These are phyloP conservation scores for Xiphophorus couchianus DNA, from an alignment of 2,113 vertebrate species.

Conservation along the genomic window DNA sequence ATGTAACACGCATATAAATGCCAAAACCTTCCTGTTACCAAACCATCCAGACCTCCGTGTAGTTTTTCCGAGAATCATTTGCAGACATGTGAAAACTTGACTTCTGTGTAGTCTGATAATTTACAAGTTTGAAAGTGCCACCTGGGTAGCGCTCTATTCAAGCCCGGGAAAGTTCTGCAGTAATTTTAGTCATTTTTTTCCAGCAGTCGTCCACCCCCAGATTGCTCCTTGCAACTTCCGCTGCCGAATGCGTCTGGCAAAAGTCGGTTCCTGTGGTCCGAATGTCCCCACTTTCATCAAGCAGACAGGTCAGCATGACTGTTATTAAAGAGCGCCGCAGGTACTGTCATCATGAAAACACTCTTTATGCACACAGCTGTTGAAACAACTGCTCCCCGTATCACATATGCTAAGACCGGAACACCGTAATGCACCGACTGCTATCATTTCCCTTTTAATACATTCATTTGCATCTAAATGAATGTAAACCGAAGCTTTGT, in stretches of 20 bases:
- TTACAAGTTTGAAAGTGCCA: background rate
- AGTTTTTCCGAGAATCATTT: background rate
- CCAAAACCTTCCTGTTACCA: background rate
- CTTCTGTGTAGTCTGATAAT: background rate
- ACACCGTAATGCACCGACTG: slow-evolving; percentile 7
- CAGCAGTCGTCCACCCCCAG: background rate
- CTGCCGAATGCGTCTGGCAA: background rate
- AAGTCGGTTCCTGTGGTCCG: slow-evolving; percentile 12
- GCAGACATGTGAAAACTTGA: background rate
- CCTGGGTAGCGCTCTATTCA: background rate
- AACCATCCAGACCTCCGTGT: background rate
- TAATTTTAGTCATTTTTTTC: slow-evolving; percentile 7
- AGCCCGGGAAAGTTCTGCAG: background rate
- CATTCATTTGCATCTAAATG: slow-evolving; percentile 46
- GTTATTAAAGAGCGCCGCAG: slow-evolving; percentile 22
- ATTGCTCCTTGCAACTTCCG: slow-evolving; percentile 2
- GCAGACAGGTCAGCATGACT: slow-evolving; percentile 12
- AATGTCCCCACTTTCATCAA: slow-evolving; percentile 21
- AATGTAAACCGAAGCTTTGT: slow-evolving; percentile 34
- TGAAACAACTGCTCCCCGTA: slow-evolving; percentile 6
- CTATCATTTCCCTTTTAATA: slow-evolving; percentile 39
- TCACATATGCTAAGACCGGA: background rate
- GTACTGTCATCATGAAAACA: slow-evolving; percentile 27
- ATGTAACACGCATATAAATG: background rate
- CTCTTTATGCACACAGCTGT: slow-evolving; percentile 15